Conservation (phyloP, 2,888 invertebrate genomes). For the Chorisops tibialis region DNA sequence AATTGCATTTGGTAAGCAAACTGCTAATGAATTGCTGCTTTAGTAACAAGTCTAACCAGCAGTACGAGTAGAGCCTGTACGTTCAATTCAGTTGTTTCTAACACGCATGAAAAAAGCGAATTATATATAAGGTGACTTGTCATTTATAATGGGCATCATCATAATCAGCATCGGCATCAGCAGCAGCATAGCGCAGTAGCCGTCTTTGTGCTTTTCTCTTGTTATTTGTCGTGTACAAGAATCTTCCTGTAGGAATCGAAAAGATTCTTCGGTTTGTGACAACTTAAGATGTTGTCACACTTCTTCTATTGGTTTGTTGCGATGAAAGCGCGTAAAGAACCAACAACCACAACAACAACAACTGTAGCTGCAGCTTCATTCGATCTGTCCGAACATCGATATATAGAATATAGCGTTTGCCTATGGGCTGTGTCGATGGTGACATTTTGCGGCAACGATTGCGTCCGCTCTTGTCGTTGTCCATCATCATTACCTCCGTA, state of each 20-base stretch:
- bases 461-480: slow-evolving; percentile 12
- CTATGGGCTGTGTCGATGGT: too few relatives aligned
- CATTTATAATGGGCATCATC: slow-evolving; percentile 21
- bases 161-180: slow-evolving; percentile 13
- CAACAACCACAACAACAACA: too few relatives aligned
- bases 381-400: too few relatives aligned
- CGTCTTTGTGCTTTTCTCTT: background rate
- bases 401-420: too few relatives aligned
- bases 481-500: slow-evolving; percentile 23
- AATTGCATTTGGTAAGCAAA: too few relatives aligned
- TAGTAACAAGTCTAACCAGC: too few relatives aligned
- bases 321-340: slow-evolving; percentile 1
- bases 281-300: slow-evolving; percentile 30
- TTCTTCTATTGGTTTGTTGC: slow-evolving; percentile 10
- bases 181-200: slow-evolving; percentile 6
- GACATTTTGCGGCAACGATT: slow-evolving; percentile 15
- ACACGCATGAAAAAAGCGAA: too few relatives aligned
- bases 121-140: background rate
- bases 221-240: slow-evolving; percentile 16
- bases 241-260: background rate
- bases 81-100: too few relatives aligned
- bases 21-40: too few relatives aligned
- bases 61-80: too few relatives aligned
- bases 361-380: too few relatives aligned
- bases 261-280: slow-evolving; percentile 12